phyloP scores from a whole-genome alignment of 2,797 vertebrate species.

The Yasuhikotakia modesta region DNA sequence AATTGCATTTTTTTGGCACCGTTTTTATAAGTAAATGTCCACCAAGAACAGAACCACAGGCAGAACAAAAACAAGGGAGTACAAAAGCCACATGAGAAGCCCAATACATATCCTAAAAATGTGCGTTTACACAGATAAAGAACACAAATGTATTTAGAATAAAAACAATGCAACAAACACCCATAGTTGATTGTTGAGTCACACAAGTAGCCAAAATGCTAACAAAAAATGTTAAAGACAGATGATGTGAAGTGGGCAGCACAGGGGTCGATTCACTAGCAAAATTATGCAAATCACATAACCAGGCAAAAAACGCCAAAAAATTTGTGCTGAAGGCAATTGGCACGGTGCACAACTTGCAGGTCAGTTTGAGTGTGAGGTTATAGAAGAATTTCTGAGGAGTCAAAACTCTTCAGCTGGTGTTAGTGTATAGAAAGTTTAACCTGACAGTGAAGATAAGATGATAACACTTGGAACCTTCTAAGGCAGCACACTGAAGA shows the following conservation, averaged over 20 bases:
- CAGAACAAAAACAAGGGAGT: neutral
- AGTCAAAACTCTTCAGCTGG: slow-evolving; percentile 60
- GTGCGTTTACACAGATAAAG: neutral
- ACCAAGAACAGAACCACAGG: neutral
- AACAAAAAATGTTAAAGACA: neutral
- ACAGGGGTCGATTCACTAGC: neutral
- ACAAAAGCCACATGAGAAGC: neutral
- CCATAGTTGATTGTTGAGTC: neutral
- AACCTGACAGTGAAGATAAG: slow-evolving; percentile 58
- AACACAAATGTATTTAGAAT: neutral
- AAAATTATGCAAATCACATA: neutral
- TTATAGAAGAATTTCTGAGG: neutral
- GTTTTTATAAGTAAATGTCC: neutral
- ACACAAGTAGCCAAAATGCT: neutral
- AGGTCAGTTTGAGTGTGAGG: neutral
- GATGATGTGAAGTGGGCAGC: neutral
- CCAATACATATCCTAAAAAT: neutral
- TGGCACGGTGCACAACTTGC: neutral
- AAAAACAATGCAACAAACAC: neutral
- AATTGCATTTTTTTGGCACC: neutral
- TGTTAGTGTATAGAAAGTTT: slow-evolving; percentile 57
- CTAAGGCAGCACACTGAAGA: slow-evolving; percentile 45
- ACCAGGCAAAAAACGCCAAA: neutral
- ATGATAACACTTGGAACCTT: slow-evolving; percentile 63
- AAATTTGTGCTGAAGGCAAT: no score